Percentiles rank a stretch among this genome's conserved stretches.
Evolutionary conservation across 2,888 invertebrate genomes (phyloP).

Genomic region (Metopia argyrocephala): DNA sequence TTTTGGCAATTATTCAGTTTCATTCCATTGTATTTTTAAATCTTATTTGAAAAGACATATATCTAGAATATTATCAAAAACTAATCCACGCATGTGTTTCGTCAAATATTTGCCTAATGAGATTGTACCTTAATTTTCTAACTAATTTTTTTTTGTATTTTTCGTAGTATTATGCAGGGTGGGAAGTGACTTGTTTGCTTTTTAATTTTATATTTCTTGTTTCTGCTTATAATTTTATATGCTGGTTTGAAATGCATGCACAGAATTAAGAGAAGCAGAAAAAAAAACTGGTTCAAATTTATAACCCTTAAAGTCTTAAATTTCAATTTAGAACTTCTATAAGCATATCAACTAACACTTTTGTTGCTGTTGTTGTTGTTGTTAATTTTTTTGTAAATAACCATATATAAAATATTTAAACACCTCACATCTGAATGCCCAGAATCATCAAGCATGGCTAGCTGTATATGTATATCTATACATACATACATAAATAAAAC

Average conservation of each 20-base stretch:
- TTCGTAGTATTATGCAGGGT: too few species aligned
- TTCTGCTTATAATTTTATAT: conserved; percentile 33
- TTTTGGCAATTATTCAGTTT: too few species aligned
- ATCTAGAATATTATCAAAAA: too few species aligned
- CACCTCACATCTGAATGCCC: conserved; percentile 33
- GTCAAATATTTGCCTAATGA: too few species aligned
- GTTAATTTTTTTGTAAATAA: too few species aligned
- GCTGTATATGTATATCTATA: too few species aligned
- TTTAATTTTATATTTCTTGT: conserved; percentile 1
- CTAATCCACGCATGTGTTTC: too few species aligned
- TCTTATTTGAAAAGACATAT: too few species aligned
- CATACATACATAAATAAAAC: too few species aligned
- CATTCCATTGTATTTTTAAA: too few species aligned
- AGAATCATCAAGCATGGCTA: conserved; percentile 44
- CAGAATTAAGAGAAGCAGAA: conserved; percentile 43
- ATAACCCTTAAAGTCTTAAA: conserved; percentile 62
- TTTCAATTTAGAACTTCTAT: conserved; percentile 61
- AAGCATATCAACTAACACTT: conserved; percentile 36
- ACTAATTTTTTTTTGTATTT: too few species aligned
- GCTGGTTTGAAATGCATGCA: not conserved
- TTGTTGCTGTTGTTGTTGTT: conserved; percentile 19
- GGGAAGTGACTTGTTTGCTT: conserved; percentile 1
- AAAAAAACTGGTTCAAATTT: conserved; percentile 64
- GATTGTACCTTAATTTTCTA: too few species aligned
- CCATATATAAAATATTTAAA: not conserved